phyloP scores from a whole-genome alignment of 2,888 invertebrate genomes.

The Heterodera filipjevi region DNA sequence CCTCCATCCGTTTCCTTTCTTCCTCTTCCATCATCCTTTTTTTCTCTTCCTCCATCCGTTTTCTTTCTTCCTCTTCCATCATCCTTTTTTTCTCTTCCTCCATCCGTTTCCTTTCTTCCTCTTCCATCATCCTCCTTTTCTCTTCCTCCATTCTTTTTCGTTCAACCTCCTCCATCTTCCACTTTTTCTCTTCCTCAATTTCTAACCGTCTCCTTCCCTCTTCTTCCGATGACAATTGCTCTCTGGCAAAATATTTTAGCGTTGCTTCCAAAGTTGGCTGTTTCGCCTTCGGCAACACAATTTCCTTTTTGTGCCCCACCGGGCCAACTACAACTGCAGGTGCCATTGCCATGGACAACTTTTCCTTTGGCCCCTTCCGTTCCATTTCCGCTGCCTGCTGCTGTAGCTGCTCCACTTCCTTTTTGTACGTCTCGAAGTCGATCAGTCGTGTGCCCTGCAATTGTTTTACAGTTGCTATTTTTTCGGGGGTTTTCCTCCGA shows the following conservation, averaged over 20 bases:
- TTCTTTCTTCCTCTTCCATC: background rate
- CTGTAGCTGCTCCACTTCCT: constrained; percentile 41
- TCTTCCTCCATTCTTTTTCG: constrained; percentile 14
- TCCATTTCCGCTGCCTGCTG: constrained; percentile 27
- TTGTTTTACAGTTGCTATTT: background rate
- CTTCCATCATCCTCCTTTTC: constrained; percentile 18
- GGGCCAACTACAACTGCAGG: constrained; percentile 34
- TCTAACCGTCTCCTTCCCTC: background rate
- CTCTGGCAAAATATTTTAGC: constrained; percentile 13
- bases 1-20: background rate
- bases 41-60: background rate
- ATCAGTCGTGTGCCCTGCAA: constrained; percentile 35
- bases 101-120: constrained; percentile 1
- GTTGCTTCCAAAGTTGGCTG: constrained; percentile 6
- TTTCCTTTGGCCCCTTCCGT: background rate
- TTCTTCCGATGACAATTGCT: background rate
- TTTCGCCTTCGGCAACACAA: constrained; percentile 26
- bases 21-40: constrained; percentile 20
- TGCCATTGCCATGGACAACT: constrained; percentile 28
- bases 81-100: constrained; percentile 10
- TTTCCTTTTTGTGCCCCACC: background rate
- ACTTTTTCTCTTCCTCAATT: background rate
- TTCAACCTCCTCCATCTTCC: constrained; percentile 20
- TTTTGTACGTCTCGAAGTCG: constrained; percentile 43
- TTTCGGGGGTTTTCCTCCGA: background rate